Evolutionary conservation across 35 echinoderm and acorn worm genomes (phyloP), one percentile per base, ranked within the genome.

Genomic region (Ophioderma brevispina): DNA sequence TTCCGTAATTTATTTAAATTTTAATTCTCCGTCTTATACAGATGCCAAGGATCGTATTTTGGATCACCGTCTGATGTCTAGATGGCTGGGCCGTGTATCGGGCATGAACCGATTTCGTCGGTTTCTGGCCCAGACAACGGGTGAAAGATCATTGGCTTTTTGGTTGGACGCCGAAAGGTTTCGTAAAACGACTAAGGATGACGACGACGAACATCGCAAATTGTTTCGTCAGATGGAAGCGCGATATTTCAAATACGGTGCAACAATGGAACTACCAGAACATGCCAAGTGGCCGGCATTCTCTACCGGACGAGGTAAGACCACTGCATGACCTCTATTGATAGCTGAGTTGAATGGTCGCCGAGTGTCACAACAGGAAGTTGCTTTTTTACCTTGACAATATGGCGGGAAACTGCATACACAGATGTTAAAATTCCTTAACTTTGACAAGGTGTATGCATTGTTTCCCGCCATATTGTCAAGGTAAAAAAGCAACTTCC

Each of bases 151-250:
- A 33, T 56, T 93, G 1, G 75, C 90, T 21, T 99, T 99, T 78
- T 99, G 97, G 97, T 75, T 99, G 40, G 97, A 99, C 77, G 91
- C 91, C 18, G 97, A 99, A 81, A 40, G 88, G 36, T 92, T 99
- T 46, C 87, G 94, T 37, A 86, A 81, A 36, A 40, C 76, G 21
- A 79, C 88, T 2, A 85, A 84, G 0, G 46, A 84, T 0, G 88
- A 93, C 32, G 81, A 85, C 21, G 79, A 89, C 18, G 49, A 90
- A 55, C 76, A 82, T 39, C 37, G 36, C 0, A 56, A 41, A 35
- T 33, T 99, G 35, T 95, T 89, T 70, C 88, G 91, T 6, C 76
- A 91, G 80, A 93, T 99, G 40, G 91, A 95, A 78, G 87, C 97
- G 0, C 93, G 90, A 56, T 99, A 95, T 64, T 89, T 95, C 75